These are phyloP conservation scores for Samia ricini DNA, from an alignment of 1,140 invertebrate genomes.

Conservation along the genomic window DNA sequence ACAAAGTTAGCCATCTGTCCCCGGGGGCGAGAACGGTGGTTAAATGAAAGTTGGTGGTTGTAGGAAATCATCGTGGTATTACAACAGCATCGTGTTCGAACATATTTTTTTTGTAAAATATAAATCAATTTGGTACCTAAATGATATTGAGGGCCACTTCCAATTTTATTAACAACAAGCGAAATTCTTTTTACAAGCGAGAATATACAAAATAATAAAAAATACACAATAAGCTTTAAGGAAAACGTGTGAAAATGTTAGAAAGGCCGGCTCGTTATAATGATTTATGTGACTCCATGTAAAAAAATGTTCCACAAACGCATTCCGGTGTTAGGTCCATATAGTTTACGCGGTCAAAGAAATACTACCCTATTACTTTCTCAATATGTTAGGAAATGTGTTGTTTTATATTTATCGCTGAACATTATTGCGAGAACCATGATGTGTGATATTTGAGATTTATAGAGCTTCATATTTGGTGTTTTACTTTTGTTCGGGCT, in stretches of 20 bases:
- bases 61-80: too few species aligned
- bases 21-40: too few species aligned
- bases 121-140: too few species aligned
- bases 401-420: background rate
- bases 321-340: conserved; percentile 19
- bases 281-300: conserved; percentile 57
- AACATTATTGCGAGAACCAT: conserved; percentile 4
- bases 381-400: conserved; percentile 14
- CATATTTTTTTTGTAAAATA: too few species aligned
- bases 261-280: conserved; percentile 56
- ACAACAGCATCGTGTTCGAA: too few species aligned
- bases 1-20: too few species aligned
- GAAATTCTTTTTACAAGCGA: too few species aligned
- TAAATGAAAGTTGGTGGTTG: too few species aligned
- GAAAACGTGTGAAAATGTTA: conserved; percentile 59
- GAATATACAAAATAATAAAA: too few species aligned
- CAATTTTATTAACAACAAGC: too few species aligned
- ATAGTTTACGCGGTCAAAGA: conserved; percentile 40
- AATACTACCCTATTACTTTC: conserved; percentile 28
- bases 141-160: too few species aligned
- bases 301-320: conserved; percentile 34
- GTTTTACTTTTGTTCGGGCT: background rate
- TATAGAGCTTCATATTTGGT: background rate
- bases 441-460: background rate
- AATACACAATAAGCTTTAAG: conserved; percentile 11